Percentiles rank a stretch among this genome's conserved stretches.
Conservation (phyloP, 1,140 invertebrate species). For the Antheraea pernyi region DNA sequence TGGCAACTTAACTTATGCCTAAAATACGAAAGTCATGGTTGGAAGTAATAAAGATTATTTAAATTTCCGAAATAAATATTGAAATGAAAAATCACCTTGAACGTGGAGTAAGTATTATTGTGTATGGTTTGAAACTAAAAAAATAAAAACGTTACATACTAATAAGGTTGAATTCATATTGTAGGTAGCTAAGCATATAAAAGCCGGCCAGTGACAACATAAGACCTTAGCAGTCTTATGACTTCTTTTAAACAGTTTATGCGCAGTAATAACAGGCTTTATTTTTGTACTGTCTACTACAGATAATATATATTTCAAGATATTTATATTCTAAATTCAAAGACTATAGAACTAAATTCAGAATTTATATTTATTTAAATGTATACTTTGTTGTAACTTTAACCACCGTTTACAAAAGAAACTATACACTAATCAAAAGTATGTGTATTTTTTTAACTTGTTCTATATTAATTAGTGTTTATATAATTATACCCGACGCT, state of each 20-base stretch:
- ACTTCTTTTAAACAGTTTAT: background rate
- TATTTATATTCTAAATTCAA: background rate
- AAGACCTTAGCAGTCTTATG: background rate
- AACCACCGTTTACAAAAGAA: no score
- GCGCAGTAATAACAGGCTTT: background rate
- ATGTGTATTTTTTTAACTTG: no score
- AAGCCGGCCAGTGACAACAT: background rate
- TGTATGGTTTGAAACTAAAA: background rate
- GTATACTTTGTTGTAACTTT: no score
- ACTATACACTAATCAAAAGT: no score
- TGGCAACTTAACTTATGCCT: background rate
- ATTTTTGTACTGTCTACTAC: no score
- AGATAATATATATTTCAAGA: no score
- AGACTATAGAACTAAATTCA: background rate
- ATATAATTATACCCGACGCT: no score
- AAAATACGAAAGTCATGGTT: background rate
- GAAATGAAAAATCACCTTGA: no score
- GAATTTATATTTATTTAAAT: no score
- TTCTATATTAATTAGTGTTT: no score
- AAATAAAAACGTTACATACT: background rate
- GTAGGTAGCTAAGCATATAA: background rate
- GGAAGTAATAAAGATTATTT: background rate
- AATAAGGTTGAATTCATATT: background rate
- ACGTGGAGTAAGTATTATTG: no score
- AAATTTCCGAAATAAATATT: no score